phyloP scores from a whole-genome alignment of 2,113 vertebrate genomes.

The Mormoops blainvillei region DNA sequence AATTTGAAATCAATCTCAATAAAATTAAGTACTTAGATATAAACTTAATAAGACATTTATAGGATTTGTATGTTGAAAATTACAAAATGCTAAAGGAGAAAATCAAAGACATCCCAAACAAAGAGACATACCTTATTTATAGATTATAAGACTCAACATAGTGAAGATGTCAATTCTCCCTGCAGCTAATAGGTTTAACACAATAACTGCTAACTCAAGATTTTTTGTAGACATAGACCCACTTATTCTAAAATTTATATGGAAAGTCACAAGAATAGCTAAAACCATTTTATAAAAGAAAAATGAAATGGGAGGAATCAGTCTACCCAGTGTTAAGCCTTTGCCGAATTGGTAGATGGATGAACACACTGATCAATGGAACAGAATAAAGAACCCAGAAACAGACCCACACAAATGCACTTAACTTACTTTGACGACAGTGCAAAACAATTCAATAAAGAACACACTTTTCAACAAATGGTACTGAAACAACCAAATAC shows the following conservation, averaged over 20 bases:
- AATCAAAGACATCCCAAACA: too few species aligned
- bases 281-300: not conserved
- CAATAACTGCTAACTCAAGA: not conserved
- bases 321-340: not conserved
- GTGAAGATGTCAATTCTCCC: not conserved
- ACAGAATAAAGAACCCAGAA: not conserved
- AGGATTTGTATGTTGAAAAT: not conserved
- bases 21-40: not conserved
- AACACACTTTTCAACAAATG: not conserved
- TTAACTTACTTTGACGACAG: not conserved
- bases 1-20: not conserved
- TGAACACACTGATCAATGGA: not conserved
- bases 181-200: not conserved
- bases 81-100: too few species aligned
- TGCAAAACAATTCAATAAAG: not conserved
- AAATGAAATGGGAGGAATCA: not conserved
- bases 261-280: not conserved
- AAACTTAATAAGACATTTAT: not conserved
- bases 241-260: not conserved
- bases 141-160: not conserved
- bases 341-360: not conserved
- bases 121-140: too few species aligned
- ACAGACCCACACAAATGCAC: not conserved
- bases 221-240: not conserved
- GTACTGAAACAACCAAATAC: not conserved